Evolutionary conservation across 1,140 invertebrate species (phyloP), one percentile per base, ranked within the genome.

Genomic region (Cyrtorhinus lividipennis): DNA sequence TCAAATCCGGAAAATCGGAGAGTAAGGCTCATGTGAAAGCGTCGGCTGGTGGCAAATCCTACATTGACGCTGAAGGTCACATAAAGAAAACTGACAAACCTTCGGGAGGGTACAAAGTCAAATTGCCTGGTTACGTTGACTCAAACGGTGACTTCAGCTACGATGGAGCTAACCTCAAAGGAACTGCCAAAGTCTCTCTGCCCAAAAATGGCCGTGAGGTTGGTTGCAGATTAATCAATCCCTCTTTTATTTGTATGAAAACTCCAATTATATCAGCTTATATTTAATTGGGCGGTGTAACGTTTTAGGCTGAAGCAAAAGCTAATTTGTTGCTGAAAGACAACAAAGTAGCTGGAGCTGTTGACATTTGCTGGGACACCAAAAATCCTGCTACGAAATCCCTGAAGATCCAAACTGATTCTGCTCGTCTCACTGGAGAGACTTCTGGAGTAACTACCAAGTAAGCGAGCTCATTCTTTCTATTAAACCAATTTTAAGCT

Each of bases 361-460:
- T 81, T 0, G 81, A 80, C 26, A 20, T 89, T 1, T 79, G 77
- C 57, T 80, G 82, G 8, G 79, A 88, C 69, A 83, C 79, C n/a
- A 79, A 82, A 13, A 79, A 85, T 68, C 81, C 82, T 13, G 38
- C 38, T n/a, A 80, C 71, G 53, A 81, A 84, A 56, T 82, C 81
- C 66, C 65, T 88, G 0, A 76, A 78, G 64, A 67, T 85, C 3
- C 76, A 76, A n/a, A 85, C 85, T 0, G 74, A 79, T 25, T 81
- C 77, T 10, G 10, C 48, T 12, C 10, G 20, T 5, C 12, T 22
- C 38, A 79, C 79, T 56, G 62, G 79, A 0, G 78, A 77, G 0
- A 76, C 80, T 3, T 76, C 75, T 0, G 73, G 74, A 1, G 27
- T 87, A 0, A 79, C 83, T n/a, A 79, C 84, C 0, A 87, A 84